These are phyloP conservation scores for Eristalinus sepulchralis DNA, from an alignment of 2,888 invertebrate species.

Conservation along the genomic window DNA sequence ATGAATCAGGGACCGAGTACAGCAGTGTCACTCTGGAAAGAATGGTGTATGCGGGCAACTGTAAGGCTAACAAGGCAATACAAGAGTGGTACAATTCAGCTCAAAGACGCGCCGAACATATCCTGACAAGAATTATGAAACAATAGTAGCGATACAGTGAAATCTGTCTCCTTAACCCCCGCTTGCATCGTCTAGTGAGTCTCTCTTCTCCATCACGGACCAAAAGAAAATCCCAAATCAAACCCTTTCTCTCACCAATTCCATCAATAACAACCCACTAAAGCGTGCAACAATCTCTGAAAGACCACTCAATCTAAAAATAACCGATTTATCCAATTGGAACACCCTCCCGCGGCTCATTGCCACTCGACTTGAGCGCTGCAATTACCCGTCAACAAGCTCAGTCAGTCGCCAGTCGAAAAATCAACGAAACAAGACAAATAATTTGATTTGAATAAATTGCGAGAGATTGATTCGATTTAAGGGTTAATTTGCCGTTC, in stretches of 20 bases:
- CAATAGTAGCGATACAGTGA: no score
- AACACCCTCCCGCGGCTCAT: constrained; percentile 41
- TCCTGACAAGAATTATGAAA: no score
- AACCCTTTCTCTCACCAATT: background rate
- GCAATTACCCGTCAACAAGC: constrained; percentile 58
- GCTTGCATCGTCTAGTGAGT: no score
- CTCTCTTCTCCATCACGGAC: no score
- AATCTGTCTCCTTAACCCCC: no score
- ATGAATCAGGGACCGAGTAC: no score
- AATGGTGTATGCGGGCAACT: no score
- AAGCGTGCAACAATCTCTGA: constrained; percentile 49
- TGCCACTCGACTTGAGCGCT: constrained; percentile 44
- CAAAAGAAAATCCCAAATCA: no score
- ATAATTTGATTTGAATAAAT: constrained; percentile 71
- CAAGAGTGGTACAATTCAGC: no score
- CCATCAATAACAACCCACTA: constrained; percentile 42
- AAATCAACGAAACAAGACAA: constrained; percentile 53
- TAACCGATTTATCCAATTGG: constrained; percentile 58
- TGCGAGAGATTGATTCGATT: constrained; percentile 71
- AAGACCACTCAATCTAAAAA: constrained; percentile 69
- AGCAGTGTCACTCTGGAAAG: no score
- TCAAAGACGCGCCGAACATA: no score
- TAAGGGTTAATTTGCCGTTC: constrained; percentile 69
- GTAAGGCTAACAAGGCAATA: no score
- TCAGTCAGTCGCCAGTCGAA: background rate